Evolutionary conservation across 1,140 invertebrate genomes (phyloP), one percentile per base, ranked within the genome.

Genomic region (Halotydeus destructor): DNA sequence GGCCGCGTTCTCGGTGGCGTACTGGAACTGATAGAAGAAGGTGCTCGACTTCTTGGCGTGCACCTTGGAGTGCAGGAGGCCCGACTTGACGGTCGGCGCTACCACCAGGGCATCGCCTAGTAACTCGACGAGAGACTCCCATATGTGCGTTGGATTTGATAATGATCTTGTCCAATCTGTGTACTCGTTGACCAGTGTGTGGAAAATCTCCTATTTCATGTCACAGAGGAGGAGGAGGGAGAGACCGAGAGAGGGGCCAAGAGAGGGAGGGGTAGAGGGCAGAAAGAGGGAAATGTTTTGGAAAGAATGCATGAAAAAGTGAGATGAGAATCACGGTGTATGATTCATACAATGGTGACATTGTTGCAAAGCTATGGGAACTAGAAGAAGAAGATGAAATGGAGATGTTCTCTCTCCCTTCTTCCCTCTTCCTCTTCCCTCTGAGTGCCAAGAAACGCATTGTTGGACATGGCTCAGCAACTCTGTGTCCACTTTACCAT

Each of bases 151-250:
- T 21, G 83, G 82, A 69, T 89, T 82, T 53, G 84, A 79, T 5
- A 84, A 74, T 3, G 85, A 80, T 49, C 78, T 68, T 55, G 89
- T 84, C 88, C 88, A 94, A 57, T 94, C 85, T 2, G 84, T 93
- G 60, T 97, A 98, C 57, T 96, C 85, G 60, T 96, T 93, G 49
- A 93, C 77, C 19, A 91, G 76, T 28, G 89, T 93, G 52, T 89
- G 85, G 62, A 89, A 91, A 57, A 97, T 93, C 62, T 96, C 88
- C 52, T 84, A 86, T 27, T n/a, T 14, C 8, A 14, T 34, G 11
- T 12, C 12, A 38, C 8, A 44, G 49, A 89, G 68, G 59, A 96
- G 85, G 62, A 82, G 50, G 37, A 53, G 45, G 40, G 12, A 37
- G 21, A 14, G 14, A 12, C 14, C 6, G 14, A 38, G 27, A 38